A percentile compares a stretch with the other conserved stretches of the same genome.
Evolutionary conservation across 2,797 vertebrate species (phyloP).

Genomic region (Trachurus trachurus): DNA sequence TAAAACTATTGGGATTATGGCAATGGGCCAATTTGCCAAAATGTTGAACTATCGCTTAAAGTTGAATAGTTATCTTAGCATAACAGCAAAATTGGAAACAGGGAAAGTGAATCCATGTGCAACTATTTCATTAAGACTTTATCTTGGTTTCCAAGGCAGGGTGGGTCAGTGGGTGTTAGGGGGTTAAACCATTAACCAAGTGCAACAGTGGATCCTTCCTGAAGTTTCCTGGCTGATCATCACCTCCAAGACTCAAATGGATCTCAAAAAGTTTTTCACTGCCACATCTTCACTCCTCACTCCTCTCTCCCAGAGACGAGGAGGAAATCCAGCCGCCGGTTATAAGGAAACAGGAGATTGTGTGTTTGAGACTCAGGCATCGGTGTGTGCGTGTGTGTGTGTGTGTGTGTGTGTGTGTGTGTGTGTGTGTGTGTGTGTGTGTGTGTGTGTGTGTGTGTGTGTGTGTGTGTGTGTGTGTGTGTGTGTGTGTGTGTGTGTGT

Average conservation of each 20-base stretch:
- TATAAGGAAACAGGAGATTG: constrained; percentile 17
- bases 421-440: background rate
- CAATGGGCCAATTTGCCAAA: too few relatives aligned
- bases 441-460: constrained; percentile 1
- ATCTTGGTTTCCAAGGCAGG: background rate
- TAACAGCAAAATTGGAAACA: background rate
- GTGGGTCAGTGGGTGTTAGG: too few relatives aligned
- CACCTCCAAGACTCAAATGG: constrained; percentile 1
- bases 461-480: constrained; percentile 6
- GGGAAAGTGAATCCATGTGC: background rate
- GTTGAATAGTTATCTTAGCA: background rate
- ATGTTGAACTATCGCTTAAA: too few relatives aligned
- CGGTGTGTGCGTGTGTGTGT: background rate
- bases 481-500: background rate
- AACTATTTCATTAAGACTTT: constrained; percentile 2
- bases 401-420: too few relatives aligned
- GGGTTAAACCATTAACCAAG: background rate
- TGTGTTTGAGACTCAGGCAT: constrained; percentile 49
- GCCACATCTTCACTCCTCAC: constrained; percentile 38
- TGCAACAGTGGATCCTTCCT: background rate
- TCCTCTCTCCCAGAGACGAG: constrained; percentile 13
- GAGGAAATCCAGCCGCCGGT: constrained; percentile 52
- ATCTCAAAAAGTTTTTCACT: constrained; percentile 25
- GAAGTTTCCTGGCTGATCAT: constrained; percentile 5
- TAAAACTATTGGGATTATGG: too few relatives aligned